Evolutionary conservation across 1,140 invertebrate species (phyloP), one percentile per base, ranked within the genome.

Genomic region (Glomeris maerens): DNA sequence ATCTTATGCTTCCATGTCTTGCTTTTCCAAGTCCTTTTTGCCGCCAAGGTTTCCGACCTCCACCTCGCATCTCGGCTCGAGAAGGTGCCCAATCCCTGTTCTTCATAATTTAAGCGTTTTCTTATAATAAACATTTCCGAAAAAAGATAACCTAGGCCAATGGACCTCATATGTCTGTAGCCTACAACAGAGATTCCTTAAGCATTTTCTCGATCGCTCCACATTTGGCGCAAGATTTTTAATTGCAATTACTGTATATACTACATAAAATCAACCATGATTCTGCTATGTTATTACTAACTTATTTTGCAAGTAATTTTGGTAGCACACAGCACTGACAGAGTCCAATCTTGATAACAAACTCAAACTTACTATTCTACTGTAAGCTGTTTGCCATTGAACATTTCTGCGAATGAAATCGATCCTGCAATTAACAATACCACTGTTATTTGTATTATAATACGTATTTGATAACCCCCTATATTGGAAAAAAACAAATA

Each of bases 11-110:
- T 26, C 92, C 90, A 66, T 94, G 90, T 38, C 95, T 72, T 23
- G 94, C 84, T 59, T 77, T 72, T 1, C 95, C 94, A 20, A 64
- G 61, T 52, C 90, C 91, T 72, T 99, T 99, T 63, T 98, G 95
- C 4, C 84, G 87, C 87, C 90, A 94, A 0, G 92, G 92, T 62
- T 96, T 97, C 27, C 75, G 70, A 2, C 84, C 88, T 49, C 89
- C 86, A 47, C 92, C 91, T 44, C 74, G 67, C 48, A 90, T 77
- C 73, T 98, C 94, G 17, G 81, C 79, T 49, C 84, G 70, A 1
- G 77, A 78, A 66, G 83, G 80, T 3, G 79, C 74, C 59, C 80
- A 7, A 41, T 5, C 26, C 25, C 38, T 21, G 17, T 25, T 42
- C 40, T 5, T 7, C n/a, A n/a, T n/a, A n/a, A n/a, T n/a, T n/a